Evolutionary conservation across 92 coral and sea anemone genomes (phyloP), one percentile per base, ranked within the genome.

Genomic region (Paramuricea clavata): DNA sequence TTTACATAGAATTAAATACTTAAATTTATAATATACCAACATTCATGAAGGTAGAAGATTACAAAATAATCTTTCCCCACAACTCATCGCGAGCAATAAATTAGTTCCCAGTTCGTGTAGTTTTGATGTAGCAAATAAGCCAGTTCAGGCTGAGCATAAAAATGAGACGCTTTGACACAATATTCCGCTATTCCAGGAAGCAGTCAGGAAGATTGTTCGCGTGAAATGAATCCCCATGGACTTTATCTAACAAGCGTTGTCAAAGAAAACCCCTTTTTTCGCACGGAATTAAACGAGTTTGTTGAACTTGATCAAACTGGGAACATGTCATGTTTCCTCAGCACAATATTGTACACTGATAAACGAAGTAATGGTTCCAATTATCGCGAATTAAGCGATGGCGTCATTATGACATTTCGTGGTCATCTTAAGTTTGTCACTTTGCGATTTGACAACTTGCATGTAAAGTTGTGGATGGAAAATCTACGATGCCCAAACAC

Each of bases 351-450:
- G 26, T 67, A 30, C 23, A 30, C 35, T 19, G 69, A 25, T 8
- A 25, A 61, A 27, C 10, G n/a, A 61, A 61, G 41, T n/a, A 35
- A 35, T 30, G 74, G 41, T 23, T 35, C 36, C 22, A 21, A 36
- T 23, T 67, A 67, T 67, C 41, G 21, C 6, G 74, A 67, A 30
- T 9, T 22, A 12, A 67, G 74, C 25, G 74, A 67, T 67, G 74
- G 74, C n/a, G 7, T 67, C 5, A 26, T 9, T 0, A 67, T 67
- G 36, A 35, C 17, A 11, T 67, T 67, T 10, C 1, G 26, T 30
- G 74, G 74, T 2, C 17, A 67, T 67, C 74, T 67, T 67, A 67
- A 67, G 44, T 67, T 67, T 30, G 74, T 1, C 41, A 36, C 74
- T 17, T n/a, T 67, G 41, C 36, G 74, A 15, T 67, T 67, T n/a